Evolutionary conservation across 2,797 vertebrate species (phyloP), one percentile per base, ranked within the genome.

Genomic region (Pitangus sulphuratus): DNA sequence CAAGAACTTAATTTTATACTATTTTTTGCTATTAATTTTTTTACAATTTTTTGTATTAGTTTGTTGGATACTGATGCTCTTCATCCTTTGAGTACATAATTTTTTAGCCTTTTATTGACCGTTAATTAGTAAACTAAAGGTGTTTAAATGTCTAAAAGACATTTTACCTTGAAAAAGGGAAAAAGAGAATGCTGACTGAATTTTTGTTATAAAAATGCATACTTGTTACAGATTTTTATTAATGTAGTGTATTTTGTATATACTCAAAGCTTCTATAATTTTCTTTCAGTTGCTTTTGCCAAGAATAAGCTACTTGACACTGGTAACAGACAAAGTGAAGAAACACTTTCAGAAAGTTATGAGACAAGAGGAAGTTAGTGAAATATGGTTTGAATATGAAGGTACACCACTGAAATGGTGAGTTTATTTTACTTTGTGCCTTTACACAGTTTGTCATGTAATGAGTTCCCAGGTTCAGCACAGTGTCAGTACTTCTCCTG

Each of bases 371-470:
- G 99, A 99, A 40, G 98, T 98, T 89, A 98, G 98, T 97, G 99
- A 99, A 98, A 99, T 99, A 98, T 99, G 99, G 99, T 99, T 99
- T 87, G 99, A 99, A 97, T 99, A 99, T 12, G 99, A 99, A 98
- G 99, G 99, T 72, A 99, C 98, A 44, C 98, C 99, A 9, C 98
- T 99, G 82, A 99, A 99, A 98, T 99, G 99, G 99, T 99, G 95
- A 98, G 99, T 98, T 95, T 66, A 48, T 64, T 96, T 86, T 79
- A 65, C 56, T 95, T 87, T 83, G 39, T 76, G 58, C 78, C 77
- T 60, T 57, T 86, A 71, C 61, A n/a, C 14, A 14, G 1, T 82
- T 58, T 77, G 24, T 50, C 50, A 19, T 1, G 3, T 69, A 26
- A 81, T 65, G 35, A 39, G 33, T 62, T 76, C 37, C 1, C 7